These are phyloP conservation scores for Ceryle rudis DNA, from an alignment of 2,797 vertebrate genomes.

Conservation along the genomic window DNA sequence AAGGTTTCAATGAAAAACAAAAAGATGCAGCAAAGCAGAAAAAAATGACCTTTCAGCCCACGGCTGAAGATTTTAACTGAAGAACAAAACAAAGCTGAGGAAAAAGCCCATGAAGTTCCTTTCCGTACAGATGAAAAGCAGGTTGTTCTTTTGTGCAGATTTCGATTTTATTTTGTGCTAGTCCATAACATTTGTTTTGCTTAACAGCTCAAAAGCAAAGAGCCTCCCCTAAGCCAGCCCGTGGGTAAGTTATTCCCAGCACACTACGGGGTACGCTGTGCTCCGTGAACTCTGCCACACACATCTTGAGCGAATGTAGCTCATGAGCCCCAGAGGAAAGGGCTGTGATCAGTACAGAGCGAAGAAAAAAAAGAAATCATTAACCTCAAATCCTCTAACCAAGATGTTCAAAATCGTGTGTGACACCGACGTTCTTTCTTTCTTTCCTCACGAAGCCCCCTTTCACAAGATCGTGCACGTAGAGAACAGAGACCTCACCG, in stretches of 20 bases:
- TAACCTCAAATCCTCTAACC: background rate
- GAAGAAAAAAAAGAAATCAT: background rate
- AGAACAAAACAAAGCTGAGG: background rate
- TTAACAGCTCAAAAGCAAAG: background rate
- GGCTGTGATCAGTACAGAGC: background rate
- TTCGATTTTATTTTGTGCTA: background rate
- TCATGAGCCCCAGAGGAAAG: background rate
- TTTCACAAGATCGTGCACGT: background rate
- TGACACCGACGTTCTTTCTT: background rate
- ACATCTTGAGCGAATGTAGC: background rate
- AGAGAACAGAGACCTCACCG: background rate
- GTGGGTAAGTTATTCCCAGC: background rate
- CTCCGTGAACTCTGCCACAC: background rate
- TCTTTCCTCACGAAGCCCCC: background rate
- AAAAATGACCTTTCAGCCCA: background rate
- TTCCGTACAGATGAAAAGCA: background rate
- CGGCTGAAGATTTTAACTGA: background rate
- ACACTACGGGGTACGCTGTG: background rate
- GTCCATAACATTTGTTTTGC: background rate
- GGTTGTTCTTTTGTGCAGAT: background rate
- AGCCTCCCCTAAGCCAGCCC: background rate
- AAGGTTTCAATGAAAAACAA: background rate
- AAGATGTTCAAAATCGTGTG: background rate
- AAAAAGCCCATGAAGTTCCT: background rate
- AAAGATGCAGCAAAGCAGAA: background rate